These are phyloP conservation scores for Redunca redunca DNA, from an alignment of 2,113 vertebrate species.

Conservation along the genomic window DNA sequence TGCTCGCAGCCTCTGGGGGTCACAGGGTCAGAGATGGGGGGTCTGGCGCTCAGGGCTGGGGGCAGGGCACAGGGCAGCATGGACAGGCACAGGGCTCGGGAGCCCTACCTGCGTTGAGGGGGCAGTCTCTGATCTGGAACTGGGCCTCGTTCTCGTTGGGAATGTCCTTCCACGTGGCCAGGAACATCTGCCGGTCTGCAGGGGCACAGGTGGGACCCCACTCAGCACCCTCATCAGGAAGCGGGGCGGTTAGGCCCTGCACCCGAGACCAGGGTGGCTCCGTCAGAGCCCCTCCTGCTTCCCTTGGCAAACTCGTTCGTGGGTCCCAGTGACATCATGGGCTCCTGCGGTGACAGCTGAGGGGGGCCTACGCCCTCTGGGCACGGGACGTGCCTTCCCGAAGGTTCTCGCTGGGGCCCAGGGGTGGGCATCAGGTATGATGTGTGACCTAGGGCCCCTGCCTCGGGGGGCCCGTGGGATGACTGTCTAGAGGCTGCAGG, in stretches of 20 bases:
- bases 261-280: background rate
- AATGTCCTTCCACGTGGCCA: constrained; percentile 99
- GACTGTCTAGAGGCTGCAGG: background rate
- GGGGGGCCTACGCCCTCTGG: background rate
- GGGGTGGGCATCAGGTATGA: background rate
- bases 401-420: background rate
- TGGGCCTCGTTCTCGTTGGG: constrained; percentile 95
- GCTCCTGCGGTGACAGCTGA: background rate
- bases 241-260: background rate
- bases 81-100: fast-evolving
- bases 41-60: background rate
- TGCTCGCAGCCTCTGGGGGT: constrained; percentile 86
- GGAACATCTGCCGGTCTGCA: constrained; percentile 95
- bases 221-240: background rate
- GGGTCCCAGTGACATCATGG: background rate
- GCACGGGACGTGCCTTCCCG: background rate
- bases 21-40: background rate
- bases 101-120: constrained; percentile 89
- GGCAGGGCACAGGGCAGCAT: background rate
- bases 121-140: constrained; percentile 97
- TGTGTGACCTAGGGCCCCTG: background rate
- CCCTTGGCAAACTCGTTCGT: background rate
- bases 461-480: background rate
- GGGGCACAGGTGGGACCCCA: background rate
- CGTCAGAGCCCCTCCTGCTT: background rate